phyloP scores from a whole-genome alignment of 35 echinoderm and acorn worm genomes.

The Lytechinus pictus region DNA sequence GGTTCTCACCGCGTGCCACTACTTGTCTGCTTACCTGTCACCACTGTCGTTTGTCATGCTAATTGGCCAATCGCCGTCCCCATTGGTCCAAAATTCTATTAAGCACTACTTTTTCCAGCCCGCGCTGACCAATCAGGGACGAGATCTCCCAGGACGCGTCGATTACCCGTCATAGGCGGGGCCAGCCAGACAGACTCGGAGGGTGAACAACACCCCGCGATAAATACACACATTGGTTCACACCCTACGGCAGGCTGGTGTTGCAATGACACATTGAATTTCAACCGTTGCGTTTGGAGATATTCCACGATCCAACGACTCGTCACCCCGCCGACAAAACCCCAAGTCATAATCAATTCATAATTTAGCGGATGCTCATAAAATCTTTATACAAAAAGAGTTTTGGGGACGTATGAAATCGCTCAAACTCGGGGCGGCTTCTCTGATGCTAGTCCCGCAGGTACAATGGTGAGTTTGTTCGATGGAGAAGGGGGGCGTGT shows the following conservation, averaged over 20 bases:
- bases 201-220: slow-evolving; percentile 53
- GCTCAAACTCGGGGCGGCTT: background rate
- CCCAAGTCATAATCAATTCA: slow-evolving; percentile 43
- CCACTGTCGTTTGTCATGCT: slow-evolving; percentile 84
- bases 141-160: slow-evolving; percentile 46
- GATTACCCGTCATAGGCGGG: slow-evolving; percentile 49
- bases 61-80: slow-evolving; percentile 87
- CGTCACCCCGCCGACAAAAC: slow-evolving; percentile 34
- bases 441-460: slow-evolving; percentile 2
- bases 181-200: slow-evolving; percentile 8
- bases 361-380: slow-evolving; percentile 9
- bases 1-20: slow-evolving; percentile 63
- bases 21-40: slow-evolving; percentile 79
- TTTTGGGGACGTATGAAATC: background rate
- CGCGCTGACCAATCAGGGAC: slow-evolving; percentile 72
- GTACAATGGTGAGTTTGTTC: slow-evolving; percentile 32
- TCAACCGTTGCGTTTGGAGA: background rate
- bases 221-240: slow-evolving; percentile 47
- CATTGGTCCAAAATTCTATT: slow-evolving; percentile 85
- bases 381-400: background rate
- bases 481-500: background rate
- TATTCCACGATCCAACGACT: background rate
- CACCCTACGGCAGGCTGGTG: background rate
- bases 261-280: slow-evolving; percentile 51
- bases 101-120: slow-evolving; percentile 66